Base-by-base conservation (phyloP, 2,888 invertebrate genomes). In the Dexiosoma caninum region DNA sequence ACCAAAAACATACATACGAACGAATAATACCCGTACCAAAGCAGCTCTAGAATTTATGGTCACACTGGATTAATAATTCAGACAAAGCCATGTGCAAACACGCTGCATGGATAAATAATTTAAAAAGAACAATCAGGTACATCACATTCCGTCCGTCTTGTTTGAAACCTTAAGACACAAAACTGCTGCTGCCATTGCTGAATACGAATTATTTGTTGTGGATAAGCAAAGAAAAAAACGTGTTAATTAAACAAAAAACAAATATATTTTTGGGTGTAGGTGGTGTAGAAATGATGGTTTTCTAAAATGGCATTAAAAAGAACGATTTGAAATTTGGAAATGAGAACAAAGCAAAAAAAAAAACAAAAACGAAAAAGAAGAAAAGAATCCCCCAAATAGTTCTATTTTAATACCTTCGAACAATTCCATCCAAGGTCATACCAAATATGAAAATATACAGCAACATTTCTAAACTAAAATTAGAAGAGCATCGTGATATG, bases 51-150 rank as follows among this genome's bases (percentile, higher is more conserved):
- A 74, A 81, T 81, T 81, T 81, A 81, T 81, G 81, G 72, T 72
- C 81, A 81, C 72, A 64, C 42, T 53, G 72, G 77, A 59, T 81
- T 78, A 81, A 81, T 81, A 81, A 81, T 74, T 81, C 77, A 81
- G 72, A 23, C 77, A 72, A 81, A 81, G 81, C 42, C 81, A 69
- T 69, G 67, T 64, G 27, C 81, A 81, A 78, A 77, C 71, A 77
- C 70, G 70, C 64, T 27, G 70, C 49, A 64, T 78, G 77, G 62
- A 57, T 66, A 70, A 78, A 70, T 71, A 78, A 78, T 71, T 78
- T 71, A 78, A 78, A 78, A 78, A 66, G 77, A 78, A 64, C 57
- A 42, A 42, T 51, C 67, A 59, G 67, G 44, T 64, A 72, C 53
- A 35, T 46, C 53, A 44, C 53, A 44, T 35, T 27, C 30, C 10